Base-by-base conservation (phyloP, 1,140 invertebrate genomes). In the Cotesia chilonis region DNA sequence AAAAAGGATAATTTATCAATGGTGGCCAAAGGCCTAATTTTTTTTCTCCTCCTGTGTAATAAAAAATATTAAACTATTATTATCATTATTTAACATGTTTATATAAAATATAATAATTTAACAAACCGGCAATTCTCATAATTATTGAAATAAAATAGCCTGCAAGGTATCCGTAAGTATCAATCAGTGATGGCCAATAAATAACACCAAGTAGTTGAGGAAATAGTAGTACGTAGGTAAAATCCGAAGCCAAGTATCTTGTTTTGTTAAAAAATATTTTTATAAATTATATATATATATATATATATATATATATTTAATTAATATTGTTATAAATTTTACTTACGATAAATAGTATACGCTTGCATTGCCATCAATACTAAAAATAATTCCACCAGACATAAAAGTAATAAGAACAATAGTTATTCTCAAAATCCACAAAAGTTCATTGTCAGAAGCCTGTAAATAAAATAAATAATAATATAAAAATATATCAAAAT, bases 221-320 rank as follows among this genome's bases (percentile, higher is more conserved):
- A 79, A 95, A 95, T 10, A 95, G 87, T 65, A 95, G 91, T 38
- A 94, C 93, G 83, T 94, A 95, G 51, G 94, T 92, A 51, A 95
- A 83, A 84, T 95, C 94, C 9, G 93, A 91, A 78, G 92, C 93
- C 68, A 95, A 84, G 76, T 91, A 91, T 77, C 89, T 90, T 76
- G 17, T 79, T 83, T 47, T 37, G 7, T 36, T 7, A 10, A 9
- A 2, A 17, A 14, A 54, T 20, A 74, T 55, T 37, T 47, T 52
- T 41, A 17, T 28, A 28, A n/a, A n/a, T n/a, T 28, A 28, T 14
- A 28, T 2, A 3, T 55, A 38, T 4, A 5, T n/a, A 68, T 28
- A 28, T 28, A 28, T 14, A 28, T 2, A 3, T 55, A 38, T 4
- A 5, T n/a, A 68, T 57, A 0, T 7, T 38, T 36, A 4, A 17